Evolutionary conservation across 2,888 invertebrate species (phyloP), one percentile per base, ranked within the genome.

Genomic region (Sminthurides aquaticus): DNA sequence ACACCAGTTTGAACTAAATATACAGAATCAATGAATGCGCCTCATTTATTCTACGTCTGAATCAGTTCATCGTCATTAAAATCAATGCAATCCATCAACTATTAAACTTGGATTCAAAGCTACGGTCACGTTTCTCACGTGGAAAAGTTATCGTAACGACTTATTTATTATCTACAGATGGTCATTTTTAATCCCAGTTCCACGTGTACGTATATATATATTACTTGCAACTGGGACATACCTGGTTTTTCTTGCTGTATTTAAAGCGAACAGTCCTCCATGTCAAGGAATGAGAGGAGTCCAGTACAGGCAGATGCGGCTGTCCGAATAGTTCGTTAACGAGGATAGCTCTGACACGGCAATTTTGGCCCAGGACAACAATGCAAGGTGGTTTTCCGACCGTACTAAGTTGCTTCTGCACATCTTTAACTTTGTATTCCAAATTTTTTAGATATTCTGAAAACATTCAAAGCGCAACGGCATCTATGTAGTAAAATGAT

Each of bases 311-410:
- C 67, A 91, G 79, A 67, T 90, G 79, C 26, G 81, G 79, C 65
- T 84, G 81, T 0, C 86, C 86, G 60, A 91, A 81, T 57, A 91
- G 79, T 67, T 84, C 84, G 78, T 91, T 91, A 20, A 89, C 83
- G 62, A 91, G 80, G 8, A 85, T 79, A 0, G 87, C 87, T 75
- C 87, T 85, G 0, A 87, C 86, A 68, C 84, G 82, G n/a, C 83
- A 82, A 63, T 83, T 85, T 72, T 86, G 86, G 28, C 91, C 91
- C 67, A 89, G 80, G 15, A 91, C 78, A n/a, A 91, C 82, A 59
- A 91, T 80, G 11, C 86, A 85, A 0, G 87, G 86, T n/a, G 82
- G 80, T 29, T 84, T 81, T 34, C 80, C 79, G 49, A 83, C 76
- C 25, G 60, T 66, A 54, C 67, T 57, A 27, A 69, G 61, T 60